Percentiles rank a stretch among this genome's conserved stretches.
Conservation (phyloP, 1,140 invertebrate genomes). For the Drosophila bocki region DNA sequence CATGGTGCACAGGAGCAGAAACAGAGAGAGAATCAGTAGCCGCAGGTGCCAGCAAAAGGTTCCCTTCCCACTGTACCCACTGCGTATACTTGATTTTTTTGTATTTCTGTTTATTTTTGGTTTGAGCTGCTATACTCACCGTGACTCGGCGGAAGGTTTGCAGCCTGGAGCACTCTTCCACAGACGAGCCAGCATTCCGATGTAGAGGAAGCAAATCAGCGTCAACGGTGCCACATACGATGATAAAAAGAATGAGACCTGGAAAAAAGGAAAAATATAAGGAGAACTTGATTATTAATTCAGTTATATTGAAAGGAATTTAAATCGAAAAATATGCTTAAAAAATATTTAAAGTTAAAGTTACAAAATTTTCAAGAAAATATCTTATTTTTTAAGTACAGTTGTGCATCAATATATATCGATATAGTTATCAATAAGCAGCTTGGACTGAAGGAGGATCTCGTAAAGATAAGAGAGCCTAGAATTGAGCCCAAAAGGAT, state of each 20-base stretch:
- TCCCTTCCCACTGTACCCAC: not conserved
- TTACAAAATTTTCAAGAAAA: no score
- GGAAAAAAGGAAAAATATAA: slow-evolving; percentile 47
- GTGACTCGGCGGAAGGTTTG: slow-evolving; percentile 87
- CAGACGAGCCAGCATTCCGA: slow-evolving; percentile 94
- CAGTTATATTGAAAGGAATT: not conserved
- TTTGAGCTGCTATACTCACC: slow-evolving; percentile 58
- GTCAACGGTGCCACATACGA: slow-evolving; percentile 94
- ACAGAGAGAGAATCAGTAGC: slow-evolving; percentile 21
- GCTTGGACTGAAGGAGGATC: no score
- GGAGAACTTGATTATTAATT: not conserved
- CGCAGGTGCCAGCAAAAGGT: slow-evolving; percentile 23
- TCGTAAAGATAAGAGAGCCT: no score
- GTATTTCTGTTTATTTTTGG: not conserved
- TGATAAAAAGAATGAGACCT: slow-evolving; percentile 93
- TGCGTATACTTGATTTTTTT: slow-evolving; percentile 26
- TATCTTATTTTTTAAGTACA: no score
- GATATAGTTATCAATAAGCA: no score
- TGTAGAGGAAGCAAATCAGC: slow-evolving; percentile 95
- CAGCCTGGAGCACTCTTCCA: slow-evolving; percentile 94
- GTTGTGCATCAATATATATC: no score
- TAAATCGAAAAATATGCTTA: no score
- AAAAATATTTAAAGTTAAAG: no score
- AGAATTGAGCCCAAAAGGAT: no score
- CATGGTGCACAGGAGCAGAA: slow-evolving; percentile 41